Conservation (phyloP, 2,888 invertebrate genomes). For the Teinopalpus imperialis region DNA sequence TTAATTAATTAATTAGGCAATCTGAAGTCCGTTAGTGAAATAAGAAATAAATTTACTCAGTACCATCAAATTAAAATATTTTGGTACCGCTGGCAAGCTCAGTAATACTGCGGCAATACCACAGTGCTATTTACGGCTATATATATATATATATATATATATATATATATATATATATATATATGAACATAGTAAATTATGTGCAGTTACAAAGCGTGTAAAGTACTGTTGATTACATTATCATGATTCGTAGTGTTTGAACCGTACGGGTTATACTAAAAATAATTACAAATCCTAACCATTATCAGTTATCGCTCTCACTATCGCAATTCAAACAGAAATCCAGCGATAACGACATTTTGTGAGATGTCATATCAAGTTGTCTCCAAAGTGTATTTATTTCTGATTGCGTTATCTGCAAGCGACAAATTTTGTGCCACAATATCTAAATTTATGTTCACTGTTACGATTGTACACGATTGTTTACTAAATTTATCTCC, state of each 20-base stretch:
- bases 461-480: conserved; percentile 25
- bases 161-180: too few species aligned
- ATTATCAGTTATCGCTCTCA: conserved; percentile 53
- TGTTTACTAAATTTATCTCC: not conserved
- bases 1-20: too few species aligned
- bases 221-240: conserved; percentile 20
- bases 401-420: conserved; percentile 60
- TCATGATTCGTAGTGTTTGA: conserved; percentile 16
- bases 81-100: too few species aligned
- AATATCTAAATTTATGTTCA: conserved; percentile 36
- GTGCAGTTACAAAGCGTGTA: not conserved
- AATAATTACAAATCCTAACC: conserved; percentile 56
- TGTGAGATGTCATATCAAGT: conserved; percentile 62
- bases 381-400: conserved; percentile 57
- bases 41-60: too few species aligned
- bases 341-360: conserved; percentile 56
- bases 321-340: conserved; percentile 58
- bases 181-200: too few species aligned
- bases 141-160: too few species aligned
- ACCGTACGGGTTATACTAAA: conserved; percentile 44
- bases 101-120: too few species aligned
- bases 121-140: too few species aligned
- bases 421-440: conserved; percentile 43
- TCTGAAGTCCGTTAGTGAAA: too few species aligned
- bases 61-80: too few species aligned